Base-by-base conservation (phyloP, 2,797 vertebrate species). In the Delichon dasypus region DNA sequence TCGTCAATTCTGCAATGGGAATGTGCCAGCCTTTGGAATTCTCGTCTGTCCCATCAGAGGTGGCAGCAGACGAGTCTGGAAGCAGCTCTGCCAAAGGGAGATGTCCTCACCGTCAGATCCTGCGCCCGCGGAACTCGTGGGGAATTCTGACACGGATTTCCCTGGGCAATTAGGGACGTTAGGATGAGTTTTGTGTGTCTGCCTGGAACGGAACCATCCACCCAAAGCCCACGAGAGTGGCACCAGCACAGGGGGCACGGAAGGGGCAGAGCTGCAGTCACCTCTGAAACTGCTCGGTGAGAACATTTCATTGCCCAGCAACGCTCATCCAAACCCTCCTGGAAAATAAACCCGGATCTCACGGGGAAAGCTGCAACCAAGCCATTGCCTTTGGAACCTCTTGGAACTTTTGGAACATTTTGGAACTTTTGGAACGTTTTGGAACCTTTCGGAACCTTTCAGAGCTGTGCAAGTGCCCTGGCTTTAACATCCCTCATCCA, bases 101-200 rank as follows among this genome's bases (percentile, higher is more conserved):
- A 34, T 36, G 10, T 23, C 53, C 29, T 1, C 55, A 66, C 48
- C 64, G 42, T 8, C 70, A 88, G 36, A 58, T 22, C 42, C 77
- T 65, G 67, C 42, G 79, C 53, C 34, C 4, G 3, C 16, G 42
- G 44, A 70, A 16, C 38, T 26, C 2, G 0, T 0, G 4, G 47
- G 75, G 38, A 71, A 66, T 71, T 57, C 21, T 34, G 62, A 18
- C 22, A 19, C 0, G 61, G 70, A 53, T 82, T 38, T 74, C 70
- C 29, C 44, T 25, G 25, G 64, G 17, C 21, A 29, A 13, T 10
- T 38, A 38, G 38, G 38, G 38, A 12, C 47, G 40, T n/a, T 15
- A 42, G 60, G 67, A 50, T 29, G 23, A 13, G 3, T 27, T 79
- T 80, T 88, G 38, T 79, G 70, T 27, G 84, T 36, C 42, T 89